These are phyloP conservation scores for Hetaerina americana DNA, from an alignment of 1,140 invertebrate genomes.

Conservation along the genomic window DNA sequence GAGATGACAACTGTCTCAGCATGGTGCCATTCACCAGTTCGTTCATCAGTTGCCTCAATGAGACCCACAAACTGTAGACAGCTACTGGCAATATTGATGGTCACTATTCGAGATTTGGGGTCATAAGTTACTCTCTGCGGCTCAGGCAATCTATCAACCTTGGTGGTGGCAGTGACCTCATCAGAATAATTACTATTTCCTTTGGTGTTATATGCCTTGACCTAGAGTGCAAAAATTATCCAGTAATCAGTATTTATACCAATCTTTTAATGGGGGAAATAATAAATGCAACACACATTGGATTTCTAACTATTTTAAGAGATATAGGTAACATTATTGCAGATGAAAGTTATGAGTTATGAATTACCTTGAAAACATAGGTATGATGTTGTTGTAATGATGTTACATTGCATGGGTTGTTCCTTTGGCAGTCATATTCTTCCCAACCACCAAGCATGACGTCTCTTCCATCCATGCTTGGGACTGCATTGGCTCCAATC, in stretches of 20 bases:
- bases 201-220: slow-evolving; percentile 74
- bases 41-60: slow-evolving; percentile 44
- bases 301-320: too few species aligned
- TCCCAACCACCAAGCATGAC: slow-evolving; percentile 53
- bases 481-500: not conserved
- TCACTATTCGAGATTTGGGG: slow-evolving; percentile 53
- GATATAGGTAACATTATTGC: too few species aligned
- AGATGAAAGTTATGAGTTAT: too few species aligned
- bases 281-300: too few species aligned
- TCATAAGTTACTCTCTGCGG: slow-evolving; percentile 71
- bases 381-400: slow-evolving; percentile 67
- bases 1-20: slow-evolving; percentile 53
- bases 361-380: slow-evolving; percentile 64
- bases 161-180: slow-evolving; percentile 59
- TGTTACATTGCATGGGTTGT: slow-evolving; percentile 77
- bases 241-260: too few species aligned
- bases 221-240: slow-evolving; percentile 31
- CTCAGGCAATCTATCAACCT: slow-evolving; percentile 67
- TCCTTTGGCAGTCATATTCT: slow-evolving; percentile 67
- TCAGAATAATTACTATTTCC: slow-evolving; percentile 73
- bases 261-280: too few species aligned
- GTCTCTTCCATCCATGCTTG: slow-evolving; percentile 30
- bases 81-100: slow-evolving; percentile 60
- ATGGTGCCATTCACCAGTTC: slow-evolving; percentile 45
- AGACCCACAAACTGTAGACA: slow-evolving; percentile 58